A percentile compares a stretch with the other conserved stretches of the same genome.
These are phyloP conservation scores for Apoda limacodes DNA, from an alignment of 2,888 invertebrate species.

Conservation along the genomic window DNA sequence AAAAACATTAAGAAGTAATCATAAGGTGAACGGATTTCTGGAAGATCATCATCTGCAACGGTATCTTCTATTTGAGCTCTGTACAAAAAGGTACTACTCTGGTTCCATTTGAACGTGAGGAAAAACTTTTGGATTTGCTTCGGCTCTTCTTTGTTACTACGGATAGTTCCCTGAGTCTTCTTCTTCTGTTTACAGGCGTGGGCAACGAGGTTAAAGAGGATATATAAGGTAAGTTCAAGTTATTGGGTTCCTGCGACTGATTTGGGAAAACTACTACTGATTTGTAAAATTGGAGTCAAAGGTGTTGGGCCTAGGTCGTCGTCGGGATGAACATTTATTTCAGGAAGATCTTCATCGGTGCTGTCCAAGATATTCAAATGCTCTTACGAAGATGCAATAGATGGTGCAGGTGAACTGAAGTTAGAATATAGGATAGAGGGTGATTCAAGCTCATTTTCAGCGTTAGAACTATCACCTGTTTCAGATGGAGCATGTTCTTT, in stretches of 20 bases:
- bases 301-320: too few species aligned
- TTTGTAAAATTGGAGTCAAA: conserved; percentile 17
- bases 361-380: conserved; percentile 15
- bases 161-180: too few species aligned
- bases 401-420: conserved; percentile 13
- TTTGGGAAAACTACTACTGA: conserved; percentile 17
- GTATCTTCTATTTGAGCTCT: too few species aligned
- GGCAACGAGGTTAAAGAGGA: conserved; percentile 14
- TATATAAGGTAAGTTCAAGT: conserved; percentile 16
- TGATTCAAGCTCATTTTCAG: conserved; percentile 11
- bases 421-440: conserved; percentile 14
- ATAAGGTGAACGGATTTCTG: background rate
- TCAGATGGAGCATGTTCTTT: conserved; percentile 17
- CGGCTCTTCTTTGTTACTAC: too few species aligned
- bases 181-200: conserved; percentile 13
- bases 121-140: conserved; percentile 17
- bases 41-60: too few species aligned
- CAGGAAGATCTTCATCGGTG: conserved; percentile 14
- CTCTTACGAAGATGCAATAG: conserved; percentile 16
- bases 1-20: conserved; percentile 9
- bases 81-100: conserved; percentile 12
- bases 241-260: conserved; percentile 17
- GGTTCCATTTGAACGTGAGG: conserved; percentile 16
- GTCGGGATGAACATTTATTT: too few species aligned
- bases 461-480: conserved; percentile 13